Evolutionary conservation across 2,797 vertebrate species (phyloP).

Genomic region (Apogon talboti): DNA sequence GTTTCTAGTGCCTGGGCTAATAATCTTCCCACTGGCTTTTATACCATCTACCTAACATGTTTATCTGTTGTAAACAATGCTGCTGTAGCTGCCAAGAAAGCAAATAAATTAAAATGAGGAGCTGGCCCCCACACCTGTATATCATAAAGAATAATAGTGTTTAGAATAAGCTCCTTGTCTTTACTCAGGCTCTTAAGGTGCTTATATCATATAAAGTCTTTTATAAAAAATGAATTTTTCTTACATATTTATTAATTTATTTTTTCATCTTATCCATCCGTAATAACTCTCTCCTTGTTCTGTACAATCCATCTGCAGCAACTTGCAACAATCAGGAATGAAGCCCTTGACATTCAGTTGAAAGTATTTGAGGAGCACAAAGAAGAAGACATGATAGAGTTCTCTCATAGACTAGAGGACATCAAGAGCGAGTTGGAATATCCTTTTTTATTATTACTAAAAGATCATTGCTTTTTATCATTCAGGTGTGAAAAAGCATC

Average conservation of each 20-base stretch:
- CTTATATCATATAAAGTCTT: constrained; percentile 4
- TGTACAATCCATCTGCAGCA: constrained; percentile 75
- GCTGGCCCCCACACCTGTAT: constrained; percentile 30
- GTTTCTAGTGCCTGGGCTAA: constrained; percentile 57
- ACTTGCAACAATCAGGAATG: constrained; percentile 88
- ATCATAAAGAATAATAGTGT: constrained; percentile 34
- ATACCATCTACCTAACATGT: constrained; percentile 58
- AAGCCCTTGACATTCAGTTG: constrained; percentile 96
- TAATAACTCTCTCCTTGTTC: constrained; percentile 15
- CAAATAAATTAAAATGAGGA: constrained; percentile 47
- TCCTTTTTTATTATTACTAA: constrained; percentile 84
- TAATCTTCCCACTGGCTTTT: constrained; percentile 55
- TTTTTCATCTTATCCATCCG: constrained; percentile 5
- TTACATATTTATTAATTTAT: constrained; percentile 3
- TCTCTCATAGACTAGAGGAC: constrained; percentile 95
- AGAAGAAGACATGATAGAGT: constrained; percentile 97
- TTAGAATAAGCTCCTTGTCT: constrained; percentile 28
- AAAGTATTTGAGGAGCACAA: constrained; percentile 97
- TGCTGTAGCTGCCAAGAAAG: constrained; percentile 47
- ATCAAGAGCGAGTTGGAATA: constrained; percentile 95
- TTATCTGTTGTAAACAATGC: constrained; percentile 66
- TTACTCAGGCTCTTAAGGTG: constrained; percentile 11
- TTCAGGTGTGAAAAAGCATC: constrained; percentile 7
- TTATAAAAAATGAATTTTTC: background rate
- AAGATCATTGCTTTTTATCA: constrained; percentile 7